phyloP scores from a whole-genome alignment of 2,888 invertebrate species.

The Axea sp. region DNA sequence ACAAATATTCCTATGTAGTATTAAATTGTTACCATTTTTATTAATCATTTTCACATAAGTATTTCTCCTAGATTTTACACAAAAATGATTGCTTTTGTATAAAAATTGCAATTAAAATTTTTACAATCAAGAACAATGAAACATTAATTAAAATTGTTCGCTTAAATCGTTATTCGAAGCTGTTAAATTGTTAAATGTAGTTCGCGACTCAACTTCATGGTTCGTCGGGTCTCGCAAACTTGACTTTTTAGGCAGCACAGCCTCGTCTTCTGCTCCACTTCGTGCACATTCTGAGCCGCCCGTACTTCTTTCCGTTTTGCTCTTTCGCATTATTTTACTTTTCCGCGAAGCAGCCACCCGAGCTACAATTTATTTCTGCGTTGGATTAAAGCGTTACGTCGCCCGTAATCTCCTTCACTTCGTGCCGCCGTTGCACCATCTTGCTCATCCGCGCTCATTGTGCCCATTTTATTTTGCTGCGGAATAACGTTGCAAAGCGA shows the following conservation, averaged over 20 bases:
- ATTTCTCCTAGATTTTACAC: no score
- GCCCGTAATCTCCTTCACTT: slow-evolving; percentile 65
- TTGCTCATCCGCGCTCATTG: slow-evolving; percentile 49
- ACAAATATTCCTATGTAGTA: no score
- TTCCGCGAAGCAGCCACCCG: slow-evolving; percentile 45
- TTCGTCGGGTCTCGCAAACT: not conserved
- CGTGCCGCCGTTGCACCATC: slow-evolving; percentile 50
- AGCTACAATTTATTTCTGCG: slow-evolving; percentile 67
- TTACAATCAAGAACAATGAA: not conserved
- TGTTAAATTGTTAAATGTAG: slow-evolving; percentile 1
- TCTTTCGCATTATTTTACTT: slow-evolving; percentile 55
- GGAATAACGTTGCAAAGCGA: slow-evolving; percentile 29
- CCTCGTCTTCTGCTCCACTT: slow-evolving; percentile 26
- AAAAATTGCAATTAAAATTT: not conserved
- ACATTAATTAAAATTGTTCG: not conserved
- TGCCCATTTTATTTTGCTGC: slow-evolving; percentile 40
- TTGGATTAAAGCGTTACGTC: slow-evolving; percentile 65
- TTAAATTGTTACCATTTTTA: no score
- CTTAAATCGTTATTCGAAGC: not conserved
- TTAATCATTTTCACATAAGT: no score
- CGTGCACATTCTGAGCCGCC: slow-evolving; percentile 17
- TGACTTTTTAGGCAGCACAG: slow-evolving; percentile 14
- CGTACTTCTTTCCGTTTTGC: slow-evolving; percentile 39
- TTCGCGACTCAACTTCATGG: not conserved
- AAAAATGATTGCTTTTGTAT: no score